Base-by-base conservation (phyloP, 2,797 vertebrate species). In the Anas capensis region DNA sequence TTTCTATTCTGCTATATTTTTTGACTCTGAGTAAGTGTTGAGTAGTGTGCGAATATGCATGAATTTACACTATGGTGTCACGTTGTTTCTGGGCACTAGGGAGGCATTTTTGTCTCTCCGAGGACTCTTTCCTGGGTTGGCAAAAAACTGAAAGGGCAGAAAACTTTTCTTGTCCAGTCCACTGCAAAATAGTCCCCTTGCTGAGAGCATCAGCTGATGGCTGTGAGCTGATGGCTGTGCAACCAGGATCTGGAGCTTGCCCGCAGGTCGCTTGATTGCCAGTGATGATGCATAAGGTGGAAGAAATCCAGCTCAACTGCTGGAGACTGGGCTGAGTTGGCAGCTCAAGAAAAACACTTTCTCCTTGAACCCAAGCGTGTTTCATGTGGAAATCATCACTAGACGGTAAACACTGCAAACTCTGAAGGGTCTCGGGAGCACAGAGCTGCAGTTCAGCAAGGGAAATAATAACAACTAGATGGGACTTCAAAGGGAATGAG, bases 271-370 rank as follows among this genome's bases (percentile, higher is more conserved):
- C 23, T 42, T 3, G 9, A 27, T 66, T 60, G 14, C 34, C 4
- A 38, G 19, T 4, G 3, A 17, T 53, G 82, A 29, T 40, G 86
- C 58, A 24, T 14, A 51, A 62, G 34, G 57, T 77, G 82, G 91
- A 88, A 57, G 70, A 69, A 88, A 76, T 51, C 85, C 93, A 93
- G 62, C 58, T 72, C 56, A 76, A 13, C 73, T 93, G 85, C 66
- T 65, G 58, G 82, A 83, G 79, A 54, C 48, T 62, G 31, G 69
- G 14, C 34, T 20, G 58, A 69, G 46, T 53, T 84, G 80, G 66
- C 77, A 90, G 88, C 60, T 82, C 44, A 56, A 15, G 70, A 76
- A 84, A 95, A 95, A 84, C 77, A 36, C 61, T 83, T 87, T 40
- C 36, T 34, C 60, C 75, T 86, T 82, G 75, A 93, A 92, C 86